phyloP scores from a whole-genome alignment of 2,797 vertebrate genomes.

The Neosilurus hyrtlii region DNA sequence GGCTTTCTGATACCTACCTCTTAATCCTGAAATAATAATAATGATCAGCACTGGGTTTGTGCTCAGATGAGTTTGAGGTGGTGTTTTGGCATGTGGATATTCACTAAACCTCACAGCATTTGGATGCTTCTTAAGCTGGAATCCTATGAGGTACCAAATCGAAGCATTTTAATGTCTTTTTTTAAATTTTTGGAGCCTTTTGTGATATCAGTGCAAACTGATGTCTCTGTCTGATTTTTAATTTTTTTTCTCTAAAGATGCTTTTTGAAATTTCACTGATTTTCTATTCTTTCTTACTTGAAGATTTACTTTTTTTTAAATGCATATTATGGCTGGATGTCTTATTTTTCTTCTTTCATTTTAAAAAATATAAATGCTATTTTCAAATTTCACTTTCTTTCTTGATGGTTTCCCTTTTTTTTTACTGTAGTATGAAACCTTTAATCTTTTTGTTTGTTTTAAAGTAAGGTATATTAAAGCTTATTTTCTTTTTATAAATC shows the following conservation, averaged over 20 bases:
- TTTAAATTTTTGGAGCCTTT: background rate
- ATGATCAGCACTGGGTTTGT: slow-evolving; percentile 51
- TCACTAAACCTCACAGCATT: slow-evolving; percentile 29
- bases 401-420: background rate
- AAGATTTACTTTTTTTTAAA: background rate
- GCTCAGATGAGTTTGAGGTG: slow-evolving; percentile 33
- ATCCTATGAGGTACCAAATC: slow-evolving; percentile 22
- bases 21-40: slow-evolving; percentile 64
- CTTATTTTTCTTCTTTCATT: background rate
- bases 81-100: slow-evolving; percentile 33
- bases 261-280: background rate
- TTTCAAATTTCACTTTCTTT: no score
- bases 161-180: slow-evolving; percentile 6
- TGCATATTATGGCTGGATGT: background rate
- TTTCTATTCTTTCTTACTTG: background rate
- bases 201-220: background rate
- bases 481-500: background rate
- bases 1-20: slow-evolving; percentile 72
- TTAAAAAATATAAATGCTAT: no score
- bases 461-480: no score
- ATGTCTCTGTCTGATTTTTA: background rate
- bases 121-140: slow-evolving; percentile 14
- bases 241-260: background rate
- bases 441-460: no score
- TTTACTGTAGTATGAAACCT: background rate